These are phyloP conservation scores for Dasysyrphus albostriatus DNA, from an alignment of 2,888 invertebrate genomes.

Conservation along the genomic window DNA sequence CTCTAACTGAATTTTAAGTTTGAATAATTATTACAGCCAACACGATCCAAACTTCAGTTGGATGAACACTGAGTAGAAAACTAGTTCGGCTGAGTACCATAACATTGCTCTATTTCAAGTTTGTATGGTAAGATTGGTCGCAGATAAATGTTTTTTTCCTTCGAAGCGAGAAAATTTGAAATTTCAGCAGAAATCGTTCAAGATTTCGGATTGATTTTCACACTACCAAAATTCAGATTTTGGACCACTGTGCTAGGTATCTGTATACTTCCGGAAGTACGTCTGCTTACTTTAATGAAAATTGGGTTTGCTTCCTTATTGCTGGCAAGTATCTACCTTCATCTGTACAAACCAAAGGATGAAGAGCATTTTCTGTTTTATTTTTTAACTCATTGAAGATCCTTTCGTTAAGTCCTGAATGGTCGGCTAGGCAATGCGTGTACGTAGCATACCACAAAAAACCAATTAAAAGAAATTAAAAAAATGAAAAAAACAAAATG, in stretches of 20 bases:
- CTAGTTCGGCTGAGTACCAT: too few relatives aligned
- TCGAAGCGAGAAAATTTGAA: too few relatives aligned
- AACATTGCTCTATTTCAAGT: too few relatives aligned
- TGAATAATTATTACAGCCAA: too few relatives aligned
- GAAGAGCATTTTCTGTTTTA: not conserved
- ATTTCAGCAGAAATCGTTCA: too few relatives aligned
- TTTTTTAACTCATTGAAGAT: not conserved
- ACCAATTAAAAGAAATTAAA: constrained; percentile 55
- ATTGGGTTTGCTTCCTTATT: constrained; percentile 10
- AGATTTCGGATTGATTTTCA: too few relatives aligned
- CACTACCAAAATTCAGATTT: not conserved
- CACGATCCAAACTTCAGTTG: too few relatives aligned
- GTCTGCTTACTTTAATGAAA: constrained; percentile 15
- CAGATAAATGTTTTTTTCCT: too few relatives aligned
- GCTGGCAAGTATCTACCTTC: not conserved
- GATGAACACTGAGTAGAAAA: too few relatives aligned
- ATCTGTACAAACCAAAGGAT: not conserved
- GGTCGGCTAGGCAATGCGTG: constrained; percentile 38
- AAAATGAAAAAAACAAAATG: constrained; percentile 21
- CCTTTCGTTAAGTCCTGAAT: constrained; percentile 1
- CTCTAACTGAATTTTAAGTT: too few relatives aligned
- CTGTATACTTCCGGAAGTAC: not conserved
- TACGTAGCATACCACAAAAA: constrained; percentile 42
- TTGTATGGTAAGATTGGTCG: too few relatives aligned
- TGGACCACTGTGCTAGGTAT: not conserved